Conservation (phyloP, 2,888 invertebrate genomes). For the Calephelis perditalis region DNA sequence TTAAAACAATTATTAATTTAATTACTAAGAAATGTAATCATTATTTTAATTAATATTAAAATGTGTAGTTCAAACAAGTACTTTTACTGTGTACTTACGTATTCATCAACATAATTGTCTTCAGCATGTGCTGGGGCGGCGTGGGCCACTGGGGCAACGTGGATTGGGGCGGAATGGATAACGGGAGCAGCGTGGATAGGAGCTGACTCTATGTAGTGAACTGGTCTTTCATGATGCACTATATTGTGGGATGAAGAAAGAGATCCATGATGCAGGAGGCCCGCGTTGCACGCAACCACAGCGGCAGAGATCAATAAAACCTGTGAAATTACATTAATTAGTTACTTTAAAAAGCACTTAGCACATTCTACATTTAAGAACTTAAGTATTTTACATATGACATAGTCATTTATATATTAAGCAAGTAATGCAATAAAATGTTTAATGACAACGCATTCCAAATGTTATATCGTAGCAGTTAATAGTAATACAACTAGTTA, state of each 20-base stretch:
- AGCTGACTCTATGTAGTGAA: conserved; percentile 46
- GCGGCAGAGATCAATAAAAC: conserved; percentile 54
- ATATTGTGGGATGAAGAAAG: conserved; percentile 67
- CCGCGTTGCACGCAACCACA: conserved; percentile 59
- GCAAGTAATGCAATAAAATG: no score
- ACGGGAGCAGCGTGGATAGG: conserved; percentile 32
- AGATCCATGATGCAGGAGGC: conserved; percentile 61
- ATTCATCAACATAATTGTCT: conserved; percentile 68
- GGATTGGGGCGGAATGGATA: conserved; percentile 33
- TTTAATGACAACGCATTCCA: no score
- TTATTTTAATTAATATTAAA: no score
- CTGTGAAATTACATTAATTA: conserved; percentile 33
- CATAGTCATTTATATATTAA: no score
- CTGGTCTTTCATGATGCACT: conserved; percentile 52
- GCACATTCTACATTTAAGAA: no score
- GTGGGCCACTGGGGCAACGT: conserved; percentile 35
- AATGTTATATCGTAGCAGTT: no score
- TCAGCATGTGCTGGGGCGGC: conserved; percentile 46
- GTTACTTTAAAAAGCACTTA: no score
- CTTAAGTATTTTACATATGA: no score
- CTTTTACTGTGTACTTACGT: conserved; percentile 40
- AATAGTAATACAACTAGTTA: no score
- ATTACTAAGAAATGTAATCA: no score
- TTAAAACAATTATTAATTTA: no score
- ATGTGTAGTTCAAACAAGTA: no score